Conservation (phyloP, 1,140 invertebrate species). For the Ridgeia piscesae region DNA sequence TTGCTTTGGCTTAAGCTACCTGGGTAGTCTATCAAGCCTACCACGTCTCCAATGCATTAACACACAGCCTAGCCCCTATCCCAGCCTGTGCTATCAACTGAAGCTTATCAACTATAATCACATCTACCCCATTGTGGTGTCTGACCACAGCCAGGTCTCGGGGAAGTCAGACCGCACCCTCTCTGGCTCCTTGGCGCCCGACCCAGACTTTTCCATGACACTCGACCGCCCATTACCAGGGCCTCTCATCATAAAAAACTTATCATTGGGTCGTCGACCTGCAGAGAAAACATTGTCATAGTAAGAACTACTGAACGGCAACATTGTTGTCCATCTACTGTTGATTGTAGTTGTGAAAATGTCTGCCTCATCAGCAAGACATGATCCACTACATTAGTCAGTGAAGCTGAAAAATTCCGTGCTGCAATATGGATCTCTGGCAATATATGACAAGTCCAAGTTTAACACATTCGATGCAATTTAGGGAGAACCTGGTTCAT, state of each 20-base stretch:
- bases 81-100: too few species aligned
- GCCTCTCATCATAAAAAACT: neutral
- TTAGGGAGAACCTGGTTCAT: too few species aligned
- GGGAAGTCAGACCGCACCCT: conserved; percentile 15
- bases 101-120: neutral
- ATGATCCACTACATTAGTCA: neutral
- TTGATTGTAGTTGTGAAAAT: neutral
- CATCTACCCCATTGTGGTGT: conserved; percentile 13
- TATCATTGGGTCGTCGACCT: neutral
- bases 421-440: too few species aligned
- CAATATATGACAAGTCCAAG: too few species aligned
- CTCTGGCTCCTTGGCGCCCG: neutral
- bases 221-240: neutral
- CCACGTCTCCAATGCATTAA: neutral
- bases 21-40: neutral
- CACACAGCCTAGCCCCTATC: too few species aligned
- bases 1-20: neutral
- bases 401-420: too few species aligned
- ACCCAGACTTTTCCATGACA: neutral
- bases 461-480: too few species aligned
- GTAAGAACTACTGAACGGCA: neutral
- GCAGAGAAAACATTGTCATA: neutral
- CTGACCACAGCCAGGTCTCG: conserved; percentile 15
- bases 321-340: neutral
- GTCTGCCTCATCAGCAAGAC: neutral